phyloP scores from a whole-genome alignment of 2,113 vertebrate genomes.

The Pristiophorus japonicus region DNA sequence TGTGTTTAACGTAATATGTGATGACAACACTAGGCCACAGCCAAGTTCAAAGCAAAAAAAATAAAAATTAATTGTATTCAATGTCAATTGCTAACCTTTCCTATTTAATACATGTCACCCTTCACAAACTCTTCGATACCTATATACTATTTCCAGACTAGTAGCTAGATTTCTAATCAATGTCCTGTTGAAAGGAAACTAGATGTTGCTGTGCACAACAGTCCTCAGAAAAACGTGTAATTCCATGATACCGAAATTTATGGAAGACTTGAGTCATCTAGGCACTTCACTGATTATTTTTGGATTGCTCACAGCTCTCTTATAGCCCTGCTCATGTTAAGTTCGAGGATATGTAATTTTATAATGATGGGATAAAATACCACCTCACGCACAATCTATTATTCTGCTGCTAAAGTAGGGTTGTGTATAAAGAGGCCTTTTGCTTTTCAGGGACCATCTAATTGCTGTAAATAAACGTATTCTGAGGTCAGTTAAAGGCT shows the following conservation, averaged over 20 bases:
- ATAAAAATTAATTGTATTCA: conserved; percentile 24
- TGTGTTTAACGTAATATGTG: conserved; percentile 14
- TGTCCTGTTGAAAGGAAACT: background rate
- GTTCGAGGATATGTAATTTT: background rate
- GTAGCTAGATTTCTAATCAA: background rate
- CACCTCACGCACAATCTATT: background rate
- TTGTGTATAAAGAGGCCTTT: background rate
- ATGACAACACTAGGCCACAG: background rate
- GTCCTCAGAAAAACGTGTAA: background rate
- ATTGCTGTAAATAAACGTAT: background rate
- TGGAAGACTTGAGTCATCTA: background rate
- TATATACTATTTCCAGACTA: background rate
- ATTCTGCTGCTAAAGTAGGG: background rate
- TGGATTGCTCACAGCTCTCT: background rate
- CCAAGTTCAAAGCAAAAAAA: conserved; percentile 28
- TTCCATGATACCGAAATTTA: background rate
- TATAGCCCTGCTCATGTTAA: background rate
- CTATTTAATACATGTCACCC: conserved; percentile 9
- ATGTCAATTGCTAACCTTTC: conserved; percentile 22
- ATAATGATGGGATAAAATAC: background rate
- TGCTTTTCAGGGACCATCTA: background rate
- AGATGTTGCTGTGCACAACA: background rate
- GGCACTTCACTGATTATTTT: background rate
- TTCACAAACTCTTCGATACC: background rate
- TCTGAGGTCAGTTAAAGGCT: background rate